phyloP scores from a whole-genome alignment of 2,888 invertebrate genomes.

The Clunio marinus region DNA sequence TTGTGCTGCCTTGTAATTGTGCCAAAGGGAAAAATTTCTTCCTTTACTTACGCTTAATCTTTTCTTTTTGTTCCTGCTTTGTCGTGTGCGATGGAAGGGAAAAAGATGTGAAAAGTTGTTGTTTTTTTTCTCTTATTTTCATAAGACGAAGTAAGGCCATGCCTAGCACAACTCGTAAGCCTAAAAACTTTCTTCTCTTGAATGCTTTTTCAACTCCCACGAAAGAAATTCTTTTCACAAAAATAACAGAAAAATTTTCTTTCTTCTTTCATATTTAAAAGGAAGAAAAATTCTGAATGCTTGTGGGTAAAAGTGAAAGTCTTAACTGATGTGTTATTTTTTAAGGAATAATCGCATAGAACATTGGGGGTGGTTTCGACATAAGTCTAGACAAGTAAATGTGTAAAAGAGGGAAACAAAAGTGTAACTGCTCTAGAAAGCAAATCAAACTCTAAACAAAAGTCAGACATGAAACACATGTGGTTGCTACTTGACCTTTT shows the following conservation, averaged over 20 bases:
- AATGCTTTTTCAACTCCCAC: neutral
- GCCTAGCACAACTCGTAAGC: slow-evolving; percentile 22
- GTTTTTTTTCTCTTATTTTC: neutral
- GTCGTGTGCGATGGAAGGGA: neutral
- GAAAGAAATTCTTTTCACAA: slow-evolving; percentile 13
- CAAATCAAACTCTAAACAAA: neutral
- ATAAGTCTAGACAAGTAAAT: slow-evolving; percentile 18
- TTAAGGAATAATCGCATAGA: no score
- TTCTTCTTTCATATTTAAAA: slow-evolving; percentile 5
- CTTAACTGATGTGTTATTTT: slow-evolving; percentile 1
- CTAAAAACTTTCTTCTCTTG: neutral
- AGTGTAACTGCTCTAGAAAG: neutral
- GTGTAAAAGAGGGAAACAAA: neutral
- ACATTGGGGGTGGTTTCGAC: neutral
- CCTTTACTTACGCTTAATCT: slow-evolving; percentile 30
- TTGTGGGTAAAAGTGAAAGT: neutral
- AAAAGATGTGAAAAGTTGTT: neutral
- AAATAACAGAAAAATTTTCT: slow-evolving; percentile 4
- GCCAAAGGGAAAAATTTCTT: slow-evolving; percentile 15
- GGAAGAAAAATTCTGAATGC: neutral
- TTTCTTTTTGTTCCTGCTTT: slow-evolving; percentile 8
- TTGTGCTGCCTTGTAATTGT: slow-evolving; percentile 18
- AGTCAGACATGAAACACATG: slow-evolving; percentile 19
- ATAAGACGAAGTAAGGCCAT: neutral
- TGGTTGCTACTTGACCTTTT: slow-evolving; percentile 25